A percentile compares a stretch with the other conserved stretches of the same genome.
Evolutionary conservation across 2,888 invertebrate genomes (phyloP).

Genomic region (Ferrisia virgata): DNA sequence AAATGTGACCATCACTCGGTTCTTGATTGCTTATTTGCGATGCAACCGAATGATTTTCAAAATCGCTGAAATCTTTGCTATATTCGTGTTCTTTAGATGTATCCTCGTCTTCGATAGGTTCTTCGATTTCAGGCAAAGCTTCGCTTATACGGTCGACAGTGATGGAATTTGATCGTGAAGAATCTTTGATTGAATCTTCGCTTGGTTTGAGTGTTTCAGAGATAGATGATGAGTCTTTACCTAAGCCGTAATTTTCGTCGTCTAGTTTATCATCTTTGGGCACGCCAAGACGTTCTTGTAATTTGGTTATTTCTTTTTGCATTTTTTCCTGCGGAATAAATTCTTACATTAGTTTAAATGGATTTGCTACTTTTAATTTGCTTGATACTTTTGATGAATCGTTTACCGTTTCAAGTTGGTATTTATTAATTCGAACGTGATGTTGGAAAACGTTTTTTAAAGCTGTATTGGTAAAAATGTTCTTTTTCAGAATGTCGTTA

Average conservation of each 20-base stretch:
- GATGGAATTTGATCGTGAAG: background rate
- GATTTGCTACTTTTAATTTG: background rate
- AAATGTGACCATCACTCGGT: background rate
- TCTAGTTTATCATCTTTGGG: conserved; percentile 52
- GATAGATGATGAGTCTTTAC: conserved; percentile 35
- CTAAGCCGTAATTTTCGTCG: conserved; percentile 51
- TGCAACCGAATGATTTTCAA: background rate
- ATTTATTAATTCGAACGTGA: conserved; percentile 57
- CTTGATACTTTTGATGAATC: background rate
- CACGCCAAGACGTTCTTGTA: conserved; percentile 55
- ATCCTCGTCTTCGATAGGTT: background rate
- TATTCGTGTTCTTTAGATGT: background rate
- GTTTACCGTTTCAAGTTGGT: conserved; percentile 55
- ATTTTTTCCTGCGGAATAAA: conserved; percentile 54
- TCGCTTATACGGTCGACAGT: background rate
- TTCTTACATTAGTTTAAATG: background rate
- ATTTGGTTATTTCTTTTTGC: conserved; percentile 54
- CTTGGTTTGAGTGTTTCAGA: background rate
- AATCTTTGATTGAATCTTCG: background rate
- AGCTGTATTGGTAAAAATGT: conserved; percentile 58
- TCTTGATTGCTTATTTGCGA: background rate
- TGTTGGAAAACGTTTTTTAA: conserved; percentile 57
- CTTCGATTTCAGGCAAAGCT: background rate
- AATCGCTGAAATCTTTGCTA: background rate
- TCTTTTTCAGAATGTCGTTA: conserved; percentile 59